phyloP scores from a whole-genome alignment of 30 jellyfish, hydroid and myxozoan genomes.

The Sanderia malayensis region DNA sequence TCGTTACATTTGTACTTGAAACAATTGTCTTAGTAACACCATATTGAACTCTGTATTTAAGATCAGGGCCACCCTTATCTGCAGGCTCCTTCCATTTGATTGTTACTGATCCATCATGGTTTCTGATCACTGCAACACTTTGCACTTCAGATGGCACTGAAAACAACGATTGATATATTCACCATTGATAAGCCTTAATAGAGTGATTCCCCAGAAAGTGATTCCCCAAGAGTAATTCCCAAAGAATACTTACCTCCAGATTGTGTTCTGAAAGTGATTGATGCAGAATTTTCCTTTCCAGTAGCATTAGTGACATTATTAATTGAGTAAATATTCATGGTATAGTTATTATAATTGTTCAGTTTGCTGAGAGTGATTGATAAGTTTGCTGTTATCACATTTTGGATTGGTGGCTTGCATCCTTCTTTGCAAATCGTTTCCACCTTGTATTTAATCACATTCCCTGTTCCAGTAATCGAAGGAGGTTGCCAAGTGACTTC shows the following conservation, averaged over 20 bases:
- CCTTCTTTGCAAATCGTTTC: neutral
- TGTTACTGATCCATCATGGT: slow-evolving; percentile 56
- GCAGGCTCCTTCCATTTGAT: slow-evolving; percentile 62
- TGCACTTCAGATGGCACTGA: slow-evolving; percentile 61
- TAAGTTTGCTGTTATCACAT: neutral
- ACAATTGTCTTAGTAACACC: neutral
- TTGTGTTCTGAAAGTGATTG: slow-evolving; percentile 33
- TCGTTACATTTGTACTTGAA: neutral
- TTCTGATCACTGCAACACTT: neutral
- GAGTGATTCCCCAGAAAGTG: no score
- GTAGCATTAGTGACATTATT: slow-evolving; percentile 70
- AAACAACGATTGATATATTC: no score
- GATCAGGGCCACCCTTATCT: slow-evolving; percentile 40
- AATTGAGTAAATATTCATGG: slow-evolving; percentile 19
- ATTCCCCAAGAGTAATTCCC: no score
- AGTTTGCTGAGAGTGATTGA: slow-evolving; percentile 13
- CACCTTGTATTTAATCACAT: neutral
- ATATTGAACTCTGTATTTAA: slow-evolving; percentile 17
- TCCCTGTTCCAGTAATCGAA: slow-evolving; percentile 25
- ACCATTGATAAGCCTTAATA: no score
- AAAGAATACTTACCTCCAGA: slow-evolving; percentile 83
- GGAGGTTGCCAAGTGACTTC: slow-evolving; percentile 23
- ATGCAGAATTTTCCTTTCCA: slow-evolving; percentile 2
- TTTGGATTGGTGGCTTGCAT: neutral
- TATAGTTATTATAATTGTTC: slow-evolving; percentile 39